Conservation (phyloP, 2,888 invertebrate genomes). For the Cantharis rustica region DNA sequence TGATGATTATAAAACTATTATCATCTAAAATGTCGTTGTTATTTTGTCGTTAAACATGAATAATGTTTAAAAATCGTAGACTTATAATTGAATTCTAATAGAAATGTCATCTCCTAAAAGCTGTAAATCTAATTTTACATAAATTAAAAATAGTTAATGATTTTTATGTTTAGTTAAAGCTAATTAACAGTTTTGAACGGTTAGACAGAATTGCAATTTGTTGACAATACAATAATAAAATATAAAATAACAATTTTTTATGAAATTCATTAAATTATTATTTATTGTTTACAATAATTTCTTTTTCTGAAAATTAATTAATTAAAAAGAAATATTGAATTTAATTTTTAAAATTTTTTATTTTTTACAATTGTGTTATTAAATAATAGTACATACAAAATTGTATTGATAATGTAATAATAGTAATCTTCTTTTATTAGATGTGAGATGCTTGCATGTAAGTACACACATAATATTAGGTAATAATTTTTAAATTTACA, state of each 20-base stretch:
- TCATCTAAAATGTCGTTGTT: not conserved
- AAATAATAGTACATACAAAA: too few species aligned
- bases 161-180: not conserved
- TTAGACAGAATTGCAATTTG: not conserved
- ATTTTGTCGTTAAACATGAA: not conserved
- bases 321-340: too few species aligned
- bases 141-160: not conserved
- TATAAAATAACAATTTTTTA: not conserved
- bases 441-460: too few species aligned
- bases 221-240: not conserved
- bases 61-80: not conserved
- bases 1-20: not conserved
- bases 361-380: too few species aligned
- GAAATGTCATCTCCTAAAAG: not conserved
- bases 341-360: too few species aligned
- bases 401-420: too few species aligned
- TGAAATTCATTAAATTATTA: too few species aligned
- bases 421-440: too few species aligned
- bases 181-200: not conserved
- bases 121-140: not conserved
- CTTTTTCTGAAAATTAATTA: too few species aligned
- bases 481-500: not conserved
- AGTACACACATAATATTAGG: not conserved
- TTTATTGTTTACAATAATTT: too few species aligned
- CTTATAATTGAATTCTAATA: not conserved